Evolutionary conservation across 2,888 invertebrate species (phyloP), one percentile per base, ranked within the genome.

Genomic region (Thymelicus sylvestris): DNA sequence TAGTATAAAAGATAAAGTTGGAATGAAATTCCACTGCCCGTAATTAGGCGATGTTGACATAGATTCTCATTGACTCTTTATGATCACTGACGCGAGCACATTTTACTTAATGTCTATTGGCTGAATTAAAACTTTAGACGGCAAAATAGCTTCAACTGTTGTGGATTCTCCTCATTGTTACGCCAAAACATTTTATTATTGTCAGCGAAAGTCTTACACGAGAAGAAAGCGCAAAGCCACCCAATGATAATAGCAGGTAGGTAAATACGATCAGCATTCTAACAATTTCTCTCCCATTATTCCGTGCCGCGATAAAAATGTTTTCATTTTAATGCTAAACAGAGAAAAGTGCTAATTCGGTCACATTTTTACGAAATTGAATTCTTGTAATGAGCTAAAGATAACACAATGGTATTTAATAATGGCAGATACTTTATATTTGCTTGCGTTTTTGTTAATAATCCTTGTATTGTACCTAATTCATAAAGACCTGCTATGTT

Each of bases 171-270:
- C 60, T 72, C 61, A 75, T 78, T 78, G 73, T 76, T 72, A 74
- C 60, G 66, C 59, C 61, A 63, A 74, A 75, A 75, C 74, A 76
- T 78, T 77, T 78, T 75, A 75, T 75, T 75, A 74, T 74, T 75
- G 73, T 75, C 67, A 74, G 74, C 69, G 75, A 73, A 76, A 77
- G 85, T 86, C 83, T 82, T 79, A 77, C 84, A 79, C 77, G 80
- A 83, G 82, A 86, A 86, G 87, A 89, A 88, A 88, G 85, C 85
- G 87, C 83, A 81, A 84, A 85, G 80, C 81, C 81, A 81, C 82
- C 82, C 71, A 65, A 66, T 48, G 81, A 83, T 81, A 76, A 77
- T 75, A 71, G 72, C 73, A 62, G 82, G 80, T 81, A 81, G 81
- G 83, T 83, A 85, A 85, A 85, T 83, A 83, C 83, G 77, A 81